These are phyloP conservation scores for Dryomyza anilis DNA, from an alignment of 2,888 invertebrate species.

Conservation along the genomic window DNA sequence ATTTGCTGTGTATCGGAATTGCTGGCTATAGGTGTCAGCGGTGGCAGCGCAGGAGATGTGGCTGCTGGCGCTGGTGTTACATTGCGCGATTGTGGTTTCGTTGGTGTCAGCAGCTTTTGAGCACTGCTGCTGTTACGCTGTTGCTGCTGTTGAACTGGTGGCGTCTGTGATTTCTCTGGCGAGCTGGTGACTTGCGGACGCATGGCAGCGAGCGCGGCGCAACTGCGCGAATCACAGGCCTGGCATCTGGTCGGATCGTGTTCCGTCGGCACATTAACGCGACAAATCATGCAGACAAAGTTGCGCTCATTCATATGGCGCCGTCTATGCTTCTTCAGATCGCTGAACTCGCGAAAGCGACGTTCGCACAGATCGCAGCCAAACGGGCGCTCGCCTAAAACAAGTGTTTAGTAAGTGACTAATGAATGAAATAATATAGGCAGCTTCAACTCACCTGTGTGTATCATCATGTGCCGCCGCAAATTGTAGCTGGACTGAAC, in stretches of 20 bases:
- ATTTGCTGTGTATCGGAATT: conserved; percentile 26
- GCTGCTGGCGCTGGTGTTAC: conserved; percentile 18
- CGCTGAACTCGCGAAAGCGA: conserved; percentile 59
- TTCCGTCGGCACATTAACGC: conserved; percentile 45
- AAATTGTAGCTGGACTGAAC: conserved; percentile 59
- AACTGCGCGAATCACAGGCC: conserved; percentile 51
- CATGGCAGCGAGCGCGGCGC: conserved; percentile 36
- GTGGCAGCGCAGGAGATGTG: conserved; percentile 23
- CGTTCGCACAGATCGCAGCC: conserved; percentile 58
- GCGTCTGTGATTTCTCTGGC: conserved; percentile 28
- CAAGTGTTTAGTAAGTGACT: background rate
- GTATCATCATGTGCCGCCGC: conserved; percentile 61
- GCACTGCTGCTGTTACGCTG: too few relatives aligned
- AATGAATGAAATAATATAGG: background rate
- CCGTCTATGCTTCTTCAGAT: conserved; percentile 58
- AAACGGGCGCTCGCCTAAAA: conserved; percentile 56
- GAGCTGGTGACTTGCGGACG: conserved; percentile 29
- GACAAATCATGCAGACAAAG: conserved; percentile 58
- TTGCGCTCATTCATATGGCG: conserved; percentile 51
- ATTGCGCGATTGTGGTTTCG: conserved; percentile 24
- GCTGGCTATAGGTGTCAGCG: conserved; percentile 11
- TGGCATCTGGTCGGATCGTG: conserved; percentile 56
- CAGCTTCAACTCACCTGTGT: conserved; percentile 49
- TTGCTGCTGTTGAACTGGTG: background rate
- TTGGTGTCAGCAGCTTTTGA: background rate